Conservation (phyloP, 2,888 invertebrate genomes). For the Prionchulus punctatus region DNA sequence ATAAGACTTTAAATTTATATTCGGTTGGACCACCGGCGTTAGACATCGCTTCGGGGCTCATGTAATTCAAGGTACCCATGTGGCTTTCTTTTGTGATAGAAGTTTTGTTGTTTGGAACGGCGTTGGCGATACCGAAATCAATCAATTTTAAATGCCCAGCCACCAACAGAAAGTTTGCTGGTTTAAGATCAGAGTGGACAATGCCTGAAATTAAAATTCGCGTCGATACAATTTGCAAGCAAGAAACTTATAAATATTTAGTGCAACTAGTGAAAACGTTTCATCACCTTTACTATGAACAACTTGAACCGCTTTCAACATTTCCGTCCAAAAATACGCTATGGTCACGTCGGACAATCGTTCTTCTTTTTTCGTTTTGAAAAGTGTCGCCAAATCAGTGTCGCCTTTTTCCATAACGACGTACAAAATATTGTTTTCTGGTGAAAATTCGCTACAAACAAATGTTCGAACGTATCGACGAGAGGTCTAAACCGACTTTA, state of each 20-base stretch:
- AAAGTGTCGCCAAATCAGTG: conserved; percentile 56
- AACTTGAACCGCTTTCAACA: conserved; percentile 72
- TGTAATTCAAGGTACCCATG: conserved; percentile 80
- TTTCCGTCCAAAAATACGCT: conserved; percentile 77
- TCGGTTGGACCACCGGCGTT: not conserved
- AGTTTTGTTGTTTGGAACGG: conserved; percentile 68
- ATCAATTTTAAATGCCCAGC: conserved; percentile 74
- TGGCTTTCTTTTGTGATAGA: conserved; percentile 62
- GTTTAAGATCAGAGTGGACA: conserved; percentile 89
- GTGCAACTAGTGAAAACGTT: too few relatives aligned
- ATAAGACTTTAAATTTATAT: not conserved
- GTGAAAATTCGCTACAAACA: conserved; percentile 51
- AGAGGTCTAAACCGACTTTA: too few relatives aligned
- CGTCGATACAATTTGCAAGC: too few relatives aligned
- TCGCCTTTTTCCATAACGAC: conserved; percentile 86
- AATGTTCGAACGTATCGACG: conserved; percentile 8
- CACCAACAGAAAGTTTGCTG: conserved; percentile 80
- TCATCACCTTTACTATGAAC: conserved; percentile 74
- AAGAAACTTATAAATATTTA: too few relatives aligned
- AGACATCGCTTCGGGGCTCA: conserved; percentile 63
- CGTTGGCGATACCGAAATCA: conserved; percentile 88
- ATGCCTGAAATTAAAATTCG: conserved; percentile 48
- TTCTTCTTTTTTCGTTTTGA: conserved; percentile 26
- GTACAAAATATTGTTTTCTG: conserved; percentile 49
- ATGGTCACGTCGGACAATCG: conserved; percentile 54